Percentiles rank a stretch among this genome's conserved stretches.
Conservation (phyloP, 1,140 invertebrate species). For the Globodera rostochiensis region DNA sequence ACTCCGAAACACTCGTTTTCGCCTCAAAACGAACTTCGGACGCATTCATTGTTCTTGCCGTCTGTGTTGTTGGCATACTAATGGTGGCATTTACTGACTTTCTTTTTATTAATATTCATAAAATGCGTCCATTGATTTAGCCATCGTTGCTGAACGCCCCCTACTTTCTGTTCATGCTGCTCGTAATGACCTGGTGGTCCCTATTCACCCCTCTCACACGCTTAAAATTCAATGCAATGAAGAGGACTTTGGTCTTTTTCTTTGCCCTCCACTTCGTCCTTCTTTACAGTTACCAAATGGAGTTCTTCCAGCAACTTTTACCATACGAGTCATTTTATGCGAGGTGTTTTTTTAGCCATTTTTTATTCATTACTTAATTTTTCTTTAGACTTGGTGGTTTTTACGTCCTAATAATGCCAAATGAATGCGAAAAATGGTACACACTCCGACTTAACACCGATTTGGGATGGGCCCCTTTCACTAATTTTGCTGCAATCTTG, state of each 20-base stretch:
- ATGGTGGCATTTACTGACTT: conserved; percentile 14
- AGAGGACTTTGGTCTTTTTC: conserved; percentile 48
- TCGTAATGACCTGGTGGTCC: conserved; percentile 62
- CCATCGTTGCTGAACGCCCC: conserved; percentile 55
- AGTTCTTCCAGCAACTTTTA: conserved; percentile 48
- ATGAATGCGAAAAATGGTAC: conserved; percentile 52
- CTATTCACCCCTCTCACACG: conserved; percentile 58
- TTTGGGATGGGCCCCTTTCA: conserved; percentile 50
- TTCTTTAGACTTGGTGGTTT: conserved; percentile 55
- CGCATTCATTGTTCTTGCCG: conserved; percentile 28
- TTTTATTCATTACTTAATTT: not conserved
- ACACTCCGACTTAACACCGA: conserved; percentile 33
- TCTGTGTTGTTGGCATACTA: conserved; percentile 41
- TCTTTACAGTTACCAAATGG: conserved; percentile 60
- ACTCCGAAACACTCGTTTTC: conserved; percentile 26
- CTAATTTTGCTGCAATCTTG: conserved; percentile 51
- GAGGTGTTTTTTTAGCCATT: conserved; percentile 40
- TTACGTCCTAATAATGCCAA: conserved; percentile 33
- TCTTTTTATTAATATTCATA: not conserved
- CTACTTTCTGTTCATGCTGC: conserved; percentile 57
- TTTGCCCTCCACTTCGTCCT: conserved; percentile 53
- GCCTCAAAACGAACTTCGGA: conserved; percentile 37
- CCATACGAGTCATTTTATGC: conserved; percentile 35
- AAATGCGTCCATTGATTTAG: conserved; percentile 42
- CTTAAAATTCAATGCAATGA: conserved; percentile 57